Conservation (phyloP, 1,140 invertebrate genomes). For the Palaemon carinicauda region DNA sequence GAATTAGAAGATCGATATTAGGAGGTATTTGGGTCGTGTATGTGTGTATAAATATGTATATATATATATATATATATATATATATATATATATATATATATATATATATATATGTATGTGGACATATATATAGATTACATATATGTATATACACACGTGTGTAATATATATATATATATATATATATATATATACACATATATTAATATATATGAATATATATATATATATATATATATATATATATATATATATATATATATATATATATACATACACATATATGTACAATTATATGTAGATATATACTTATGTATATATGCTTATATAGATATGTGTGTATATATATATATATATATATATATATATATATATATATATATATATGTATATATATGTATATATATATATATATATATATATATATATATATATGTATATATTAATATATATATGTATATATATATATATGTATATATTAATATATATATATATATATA, state of each 20-base stretch:
- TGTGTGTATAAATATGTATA: not conserved
- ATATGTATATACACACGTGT: not conserved
- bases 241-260: constrained; percentile 29
- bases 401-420: constrained; percentile 28
- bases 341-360: not conserved
- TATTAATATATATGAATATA: not conserved
- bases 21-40: too few relatives aligned
- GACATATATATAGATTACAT: not conserved
- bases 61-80: constrained; percentile 1
- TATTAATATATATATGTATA: not conserved
- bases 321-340: not conserved
- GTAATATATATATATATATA: not conserved
- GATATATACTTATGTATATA: constrained; percentile 10
- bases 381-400: constrained; percentile 19
- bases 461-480: not conserved
- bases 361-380: not conserved
- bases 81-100: not conserved
- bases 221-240: constrained; percentile 4
- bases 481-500: not conserved
- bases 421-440: not conserved
- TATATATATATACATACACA: constrained; percentile 15
- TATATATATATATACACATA: not conserved
- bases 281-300: not conserved
- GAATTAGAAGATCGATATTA: too few relatives aligned
- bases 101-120: not conserved